Evolutionary conservation across 1,140 invertebrate species (phyloP), one percentile per base, ranked within the genome.

Genomic region (Brachionus rubens): DNA sequence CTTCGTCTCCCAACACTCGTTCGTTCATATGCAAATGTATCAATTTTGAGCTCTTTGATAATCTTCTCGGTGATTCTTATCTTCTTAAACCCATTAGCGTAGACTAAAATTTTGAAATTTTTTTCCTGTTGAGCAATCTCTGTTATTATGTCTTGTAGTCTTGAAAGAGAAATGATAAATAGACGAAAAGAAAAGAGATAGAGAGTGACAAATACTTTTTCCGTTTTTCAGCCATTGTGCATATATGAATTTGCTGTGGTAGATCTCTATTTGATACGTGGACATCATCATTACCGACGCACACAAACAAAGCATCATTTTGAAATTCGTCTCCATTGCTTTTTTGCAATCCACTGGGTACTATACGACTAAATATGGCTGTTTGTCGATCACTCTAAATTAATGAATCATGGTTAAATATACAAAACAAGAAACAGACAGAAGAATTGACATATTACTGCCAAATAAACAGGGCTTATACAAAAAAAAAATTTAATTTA

Each of bases 321-420:
- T 72, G 68, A 33, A 72, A 72, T 12, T 72, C 68, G 14, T 72
- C 68, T 21, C 68, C 68, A 54, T 72, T 72, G 46, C 68, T 72
- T 41, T 72, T 72, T 72, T 72, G 68, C 68, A 72, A 33, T 40
- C 68, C 68, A 24, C 68, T 72, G 1, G 68, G 68, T n/a, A 72
- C 68, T 16, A 72, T 72, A 9, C 68, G 68, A 46, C 68, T 72
- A 40, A 50, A 72, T 36, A 72, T 72, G 28, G 68, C 68, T 24
- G 68, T 72, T 46, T 72, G 68, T 10, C 68, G 68, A 30, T 72
- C 68, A n/a, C 24, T 72, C 68, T 72, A 54, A 72, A 72, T 48
- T 19, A 72, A 50, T 14, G 36, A 72, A 72, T 72, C 5, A 50
- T 36, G 48, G 28, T 50, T 26, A 72, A 72, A 48, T 50, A 28